Conservation (phyloP, 2,797 vertebrate species). For the Notolabrus celidotus region DNA sequence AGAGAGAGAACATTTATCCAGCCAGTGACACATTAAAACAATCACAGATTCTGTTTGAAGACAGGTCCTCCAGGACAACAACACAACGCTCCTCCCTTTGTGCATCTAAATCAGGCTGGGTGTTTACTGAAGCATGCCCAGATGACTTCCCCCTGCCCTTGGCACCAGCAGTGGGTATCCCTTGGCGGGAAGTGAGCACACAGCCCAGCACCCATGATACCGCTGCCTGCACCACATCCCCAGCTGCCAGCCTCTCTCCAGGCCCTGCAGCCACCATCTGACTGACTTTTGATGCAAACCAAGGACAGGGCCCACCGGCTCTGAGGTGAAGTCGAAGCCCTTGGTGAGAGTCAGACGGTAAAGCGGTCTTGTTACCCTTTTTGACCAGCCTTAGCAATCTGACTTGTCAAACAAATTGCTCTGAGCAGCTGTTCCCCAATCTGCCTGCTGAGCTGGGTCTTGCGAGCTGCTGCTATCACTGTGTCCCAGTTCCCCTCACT, state of each 20-base stretch:
- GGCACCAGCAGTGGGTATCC: slow-evolving; percentile 43
- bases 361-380: slow-evolving; percentile 42
- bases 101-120: slow-evolving; percentile 61
- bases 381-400: slow-evolving; percentile 53
- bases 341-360: slow-evolving; percentile 41
- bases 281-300: slow-evolving; percentile 30
- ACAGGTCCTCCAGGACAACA: slow-evolving; percentile 49
- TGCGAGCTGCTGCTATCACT: slow-evolving; percentile 31
- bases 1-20: slow-evolving; percentile 39
- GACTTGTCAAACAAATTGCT: slow-evolving; percentile 78
- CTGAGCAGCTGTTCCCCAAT: slow-evolving; percentile 78
- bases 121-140: slow-evolving; percentile 64
- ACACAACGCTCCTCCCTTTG: slow-evolving; percentile 45
- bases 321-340: slow-evolving; percentile 27
- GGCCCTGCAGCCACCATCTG: slow-evolving; percentile 37
- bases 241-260: slow-evolving; percentile 28
- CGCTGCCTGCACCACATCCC: slow-evolving; percentile 29
- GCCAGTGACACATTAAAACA: slow-evolving; percentile 65
- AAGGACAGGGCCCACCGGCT: slow-evolving; percentile 30
- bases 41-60: slow-evolving; percentile 71
- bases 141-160: slow-evolving; percentile 56
- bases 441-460: slow-evolving; percentile 67
- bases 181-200: slow-evolving; percentile 44
- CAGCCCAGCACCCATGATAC: slow-evolving; percentile 28
- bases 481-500: slow-evolving; percentile 47